These are phyloP conservation scores for Melierax canorus DNA, from an alignment of 2,113 vertebrate species.

Conservation along the genomic window DNA sequence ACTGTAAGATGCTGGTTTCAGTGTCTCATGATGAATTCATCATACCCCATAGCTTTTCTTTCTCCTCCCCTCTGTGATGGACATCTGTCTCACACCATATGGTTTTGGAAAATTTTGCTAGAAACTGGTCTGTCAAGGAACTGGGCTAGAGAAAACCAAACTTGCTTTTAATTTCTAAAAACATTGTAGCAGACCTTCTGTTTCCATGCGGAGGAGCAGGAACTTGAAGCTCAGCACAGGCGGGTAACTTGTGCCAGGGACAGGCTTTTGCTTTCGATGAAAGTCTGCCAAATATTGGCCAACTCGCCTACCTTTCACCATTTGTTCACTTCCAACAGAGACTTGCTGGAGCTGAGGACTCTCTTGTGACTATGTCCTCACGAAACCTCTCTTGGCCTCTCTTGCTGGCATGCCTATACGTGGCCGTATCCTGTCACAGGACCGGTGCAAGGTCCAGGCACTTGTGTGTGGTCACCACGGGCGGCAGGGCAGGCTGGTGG, in stretches of 20 bases:
- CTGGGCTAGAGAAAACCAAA: not conserved
- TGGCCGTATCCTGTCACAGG: not conserved
- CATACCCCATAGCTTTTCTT: not conserved
- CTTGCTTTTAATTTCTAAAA: conserved; percentile 16
- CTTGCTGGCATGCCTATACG: not conserved
- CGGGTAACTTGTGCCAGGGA: not conserved
- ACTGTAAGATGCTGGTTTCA: not conserved
- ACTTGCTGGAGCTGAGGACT: not conserved
- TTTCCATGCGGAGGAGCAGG: not conserved
- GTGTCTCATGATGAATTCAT: not conserved
- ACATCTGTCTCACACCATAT: conserved; percentile 11
- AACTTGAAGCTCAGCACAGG: not conserved
- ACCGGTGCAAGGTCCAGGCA: not conserved
- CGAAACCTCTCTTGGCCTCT: conserved; percentile 9
- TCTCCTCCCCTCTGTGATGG: conserved; percentile 1
- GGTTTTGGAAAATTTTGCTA: not conserved
- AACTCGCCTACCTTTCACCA: not conserved
- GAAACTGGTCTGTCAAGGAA: not conserved
- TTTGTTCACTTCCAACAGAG: not conserved
- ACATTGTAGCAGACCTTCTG: not conserved
- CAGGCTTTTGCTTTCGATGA: conserved; percentile 56
- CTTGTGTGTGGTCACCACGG: rapidly evolving
- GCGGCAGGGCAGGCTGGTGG: not conserved
- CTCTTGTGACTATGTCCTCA: conserved; percentile 1
- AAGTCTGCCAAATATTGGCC: conserved; percentile 30